A percentile compares a stretch with the other conserved stretches of the same genome.
These are phyloP conservation scores for Tetranychus truncatus DNA, from an alignment of 2,888 invertebrate species.

Conservation along the genomic window DNA sequence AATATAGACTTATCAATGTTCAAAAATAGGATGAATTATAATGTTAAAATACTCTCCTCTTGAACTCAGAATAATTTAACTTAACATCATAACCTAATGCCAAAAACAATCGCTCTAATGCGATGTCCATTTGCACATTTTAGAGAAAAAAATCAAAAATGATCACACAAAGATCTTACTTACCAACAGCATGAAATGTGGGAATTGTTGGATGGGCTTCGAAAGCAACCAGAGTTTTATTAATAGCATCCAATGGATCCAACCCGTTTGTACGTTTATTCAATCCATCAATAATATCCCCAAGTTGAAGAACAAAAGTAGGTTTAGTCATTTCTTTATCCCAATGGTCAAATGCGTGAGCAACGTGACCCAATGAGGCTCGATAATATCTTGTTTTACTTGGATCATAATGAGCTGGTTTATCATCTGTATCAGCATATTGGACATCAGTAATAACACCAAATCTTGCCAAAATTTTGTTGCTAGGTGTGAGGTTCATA, in stretches of 20 bases:
- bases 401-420: slow-evolving; percentile 29
- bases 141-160: too few relatives aligned
- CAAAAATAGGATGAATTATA: too few relatives aligned
- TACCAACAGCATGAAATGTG: slow-evolving; percentile 31
- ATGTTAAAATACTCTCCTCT: too few relatives aligned
- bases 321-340: slow-evolving; percentile 22
- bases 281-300: slow-evolving; percentile 34
- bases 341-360: slow-evolving; percentile 31
- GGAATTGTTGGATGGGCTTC: slow-evolving; percentile 24
- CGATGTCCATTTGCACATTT: too few relatives aligned
- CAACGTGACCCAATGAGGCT: slow-evolving; percentile 30
- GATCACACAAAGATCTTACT: background rate
- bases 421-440: slow-evolving; percentile 34
- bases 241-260: slow-evolving; percentile 28
- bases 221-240: slow-evolving; percentile 29
- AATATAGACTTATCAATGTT: too few relatives aligned
- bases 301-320: slow-evolving; percentile 33
- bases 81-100: too few relatives aligned
- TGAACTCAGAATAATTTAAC: too few relatives aligned
- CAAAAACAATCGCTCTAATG: too few relatives aligned
- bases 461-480: slow-evolving; percentile 26
- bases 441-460: slow-evolving; percentile 35
- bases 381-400: slow-evolving; percentile 31
- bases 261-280: slow-evolving; percentile 27
- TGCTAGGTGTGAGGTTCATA: background rate